Conservation (phyloP, 2,888 invertebrate genomes). For the Ectropis crepuscularia region DNA sequence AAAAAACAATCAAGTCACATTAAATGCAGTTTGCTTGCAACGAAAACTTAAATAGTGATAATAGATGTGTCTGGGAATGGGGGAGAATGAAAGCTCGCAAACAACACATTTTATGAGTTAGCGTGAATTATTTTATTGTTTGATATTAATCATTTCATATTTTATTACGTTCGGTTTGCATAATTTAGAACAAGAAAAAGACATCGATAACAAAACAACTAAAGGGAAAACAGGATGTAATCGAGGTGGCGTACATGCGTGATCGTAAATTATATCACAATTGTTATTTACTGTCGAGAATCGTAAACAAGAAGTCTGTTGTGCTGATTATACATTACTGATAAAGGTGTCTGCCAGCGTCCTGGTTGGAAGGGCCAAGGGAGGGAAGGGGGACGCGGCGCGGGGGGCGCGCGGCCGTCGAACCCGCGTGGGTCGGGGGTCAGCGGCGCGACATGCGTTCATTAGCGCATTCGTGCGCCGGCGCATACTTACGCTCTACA, state of each 20-base stretch:
- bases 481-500: constrained; percentile 51
- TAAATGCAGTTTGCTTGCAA: background rate
- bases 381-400: constrained; percentile 43
- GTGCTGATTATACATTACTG: constrained; percentile 58
- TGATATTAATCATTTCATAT: constrained; percentile 28
- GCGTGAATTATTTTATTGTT: constrained; percentile 40
- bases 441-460: constrained; percentile 78
- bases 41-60: constrained; percentile 18
- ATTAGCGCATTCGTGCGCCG: constrained; percentile 71
- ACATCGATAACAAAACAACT: constrained; percentile 30
- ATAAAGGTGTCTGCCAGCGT: constrained; percentile 66
- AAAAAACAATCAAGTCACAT: constrained; percentile 2
- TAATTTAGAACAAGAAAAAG: constrained; percentile 20
- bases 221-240: constrained; percentile 48
- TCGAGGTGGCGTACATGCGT: constrained; percentile 38
- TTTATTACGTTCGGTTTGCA: constrained; percentile 34
- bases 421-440: constrained; percentile 83
- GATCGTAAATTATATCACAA: constrained; percentile 23
- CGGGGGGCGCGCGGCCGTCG: constrained; percentile 66
- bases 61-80: constrained; percentile 26
- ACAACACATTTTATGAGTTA: constrained; percentile 28
- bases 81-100: constrained; percentile 23
- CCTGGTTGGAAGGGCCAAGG: constrained; percentile 53
- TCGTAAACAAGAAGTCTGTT: constrained; percentile 59
- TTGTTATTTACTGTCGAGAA: constrained; percentile 40